These are phyloP conservation scores for Dynastes tityus DNA, from an alignment of 2,888 invertebrate genomes.

Conservation along the genomic window DNA sequence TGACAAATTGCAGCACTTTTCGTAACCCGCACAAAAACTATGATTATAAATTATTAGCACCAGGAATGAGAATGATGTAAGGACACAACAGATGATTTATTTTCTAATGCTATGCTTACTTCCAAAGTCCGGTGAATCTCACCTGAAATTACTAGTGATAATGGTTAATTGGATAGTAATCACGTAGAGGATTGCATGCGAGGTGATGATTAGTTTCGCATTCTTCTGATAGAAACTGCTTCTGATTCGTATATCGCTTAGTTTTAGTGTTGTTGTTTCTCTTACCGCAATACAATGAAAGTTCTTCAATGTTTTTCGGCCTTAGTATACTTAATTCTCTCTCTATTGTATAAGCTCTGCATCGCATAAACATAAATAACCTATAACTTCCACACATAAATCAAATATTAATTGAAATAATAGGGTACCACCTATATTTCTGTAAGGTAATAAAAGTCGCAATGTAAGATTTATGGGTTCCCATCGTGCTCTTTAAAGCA, in stretches of 20 bases:
- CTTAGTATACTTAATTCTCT: neutral
- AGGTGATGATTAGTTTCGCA: neutral
- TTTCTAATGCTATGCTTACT: neutral
- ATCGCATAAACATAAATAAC: constrained; percentile 6
- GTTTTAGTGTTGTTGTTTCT: neutral
- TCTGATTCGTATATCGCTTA: neutral
- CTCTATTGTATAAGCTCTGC: neutral
- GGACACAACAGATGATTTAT: neutral
- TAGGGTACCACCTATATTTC: constrained; percentile 14
- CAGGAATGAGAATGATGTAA: neutral
- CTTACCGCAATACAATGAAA: neutral
- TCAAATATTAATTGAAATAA: constrained; percentile 31
- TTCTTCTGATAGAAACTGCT: neutral
- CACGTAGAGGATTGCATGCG: neutral
- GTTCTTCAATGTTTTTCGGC: neutral
- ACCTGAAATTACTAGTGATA: constrained; percentile 1
- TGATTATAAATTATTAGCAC: constrained; percentile 1
- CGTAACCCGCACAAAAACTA: neutral
- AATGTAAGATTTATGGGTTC: neutral
- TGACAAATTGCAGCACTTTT: neutral
- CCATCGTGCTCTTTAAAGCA: neutral
- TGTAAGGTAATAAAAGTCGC: constrained; percentile 12
- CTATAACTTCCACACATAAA: constrained; percentile 23
- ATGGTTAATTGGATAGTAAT: constrained; percentile 13
- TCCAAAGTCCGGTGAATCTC: neutral